A percentile compares a stretch with the other conserved stretches of the same genome.
Evolutionary conservation across 2,797 vertebrate species (phyloP).

Genomic region (Calcarius lapponicus): DNA sequence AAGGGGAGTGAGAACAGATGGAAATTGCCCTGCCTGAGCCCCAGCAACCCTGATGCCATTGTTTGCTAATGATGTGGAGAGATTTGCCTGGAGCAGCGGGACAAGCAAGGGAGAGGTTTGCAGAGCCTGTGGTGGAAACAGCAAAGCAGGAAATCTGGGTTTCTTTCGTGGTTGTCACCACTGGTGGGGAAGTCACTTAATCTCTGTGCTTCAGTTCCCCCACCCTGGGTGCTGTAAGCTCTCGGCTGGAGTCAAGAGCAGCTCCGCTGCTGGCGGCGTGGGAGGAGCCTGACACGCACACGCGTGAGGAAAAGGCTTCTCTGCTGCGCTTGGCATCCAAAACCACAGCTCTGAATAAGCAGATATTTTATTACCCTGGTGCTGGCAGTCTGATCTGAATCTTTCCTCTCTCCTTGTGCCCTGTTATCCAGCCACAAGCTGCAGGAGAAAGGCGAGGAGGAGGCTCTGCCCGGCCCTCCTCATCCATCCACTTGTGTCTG

Average conservation of each 20-base stretch:
- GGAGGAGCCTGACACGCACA: rapidly evolving
- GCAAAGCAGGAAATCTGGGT: conserved; percentile 17
- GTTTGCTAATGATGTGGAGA: not conserved
- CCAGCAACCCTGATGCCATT: too few relatives aligned
- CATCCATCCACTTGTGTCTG: rapidly evolving
- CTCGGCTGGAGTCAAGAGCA: rapidly evolving
- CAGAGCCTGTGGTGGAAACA: not conserved
- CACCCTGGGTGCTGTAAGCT: not conserved
- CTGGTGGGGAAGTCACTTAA: not conserved
- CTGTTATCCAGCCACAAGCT: not conserved
- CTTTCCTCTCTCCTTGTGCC: not conserved
- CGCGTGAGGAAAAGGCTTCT: not conserved
- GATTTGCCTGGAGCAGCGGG: not conserved
- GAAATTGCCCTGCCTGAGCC: not conserved
- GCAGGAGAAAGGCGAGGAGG: not conserved
- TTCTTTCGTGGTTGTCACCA: not conserved
- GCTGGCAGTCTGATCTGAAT: not conserved
- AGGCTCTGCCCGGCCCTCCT: not conserved
- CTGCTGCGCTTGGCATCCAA: not conserved
- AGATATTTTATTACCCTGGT: not conserved
- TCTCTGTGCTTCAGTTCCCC: not conserved
- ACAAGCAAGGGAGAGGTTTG: not conserved
- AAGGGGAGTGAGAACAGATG: not conserved
- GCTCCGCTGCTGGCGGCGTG: rapidly evolving
- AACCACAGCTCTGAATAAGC: not conserved